Base-by-base conservation (phyloP, 2,888 invertebrate genomes). In the Andrena hattorfiana region DNA sequence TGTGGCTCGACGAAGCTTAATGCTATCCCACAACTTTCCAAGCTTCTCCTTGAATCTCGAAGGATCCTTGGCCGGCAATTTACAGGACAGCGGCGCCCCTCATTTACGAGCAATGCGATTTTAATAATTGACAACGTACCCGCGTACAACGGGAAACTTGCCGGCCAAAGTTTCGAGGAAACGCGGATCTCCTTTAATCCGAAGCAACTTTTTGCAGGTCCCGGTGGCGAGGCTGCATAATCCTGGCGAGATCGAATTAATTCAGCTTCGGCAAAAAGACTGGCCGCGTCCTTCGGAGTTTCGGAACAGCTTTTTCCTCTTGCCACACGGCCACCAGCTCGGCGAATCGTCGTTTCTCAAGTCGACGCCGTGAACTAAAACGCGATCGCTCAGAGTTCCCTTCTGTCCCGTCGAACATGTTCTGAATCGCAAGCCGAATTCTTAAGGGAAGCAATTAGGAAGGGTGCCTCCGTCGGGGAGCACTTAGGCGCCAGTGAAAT, bases 101-200 rank as follows among this genome's bases (percentile, higher is more conserved):
- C 56, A 70, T 48, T 71, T 32, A 59, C 26, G 56, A 49, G 51
- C 16, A 23, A 26, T 26, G 8, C 49, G 54, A 78, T 62, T 73
- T 73, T 77, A 79, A 80, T 69, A 80, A 76, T 70, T 42, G 56
- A 60, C 51, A 49, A 76, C 66, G 76, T 60, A 49, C 42, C 32
- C 68, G 64, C 75, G 32, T 42, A n/a, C 32, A 16, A 35, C 48
- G 48, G 16, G 10, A 66, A 49, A 5, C 56, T 28, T n/a, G 20
- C n/a, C 26, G 4, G 8, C 2, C 56, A 20, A 73, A 54, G 74
- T 62, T 77, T 30, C 67, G 2, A 20, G 49, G 48, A 49, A 56
- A 28, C 54, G 30, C 23, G 54, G 62, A 42, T 62, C 60, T 28
- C 20, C 60, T 42, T 30, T 60, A 72, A 42, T 67, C 23, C 20